These are phyloP conservation scores for Apotomis betuletana DNA, from an alignment of 2,888 invertebrate species.

Conservation along the genomic window DNA sequence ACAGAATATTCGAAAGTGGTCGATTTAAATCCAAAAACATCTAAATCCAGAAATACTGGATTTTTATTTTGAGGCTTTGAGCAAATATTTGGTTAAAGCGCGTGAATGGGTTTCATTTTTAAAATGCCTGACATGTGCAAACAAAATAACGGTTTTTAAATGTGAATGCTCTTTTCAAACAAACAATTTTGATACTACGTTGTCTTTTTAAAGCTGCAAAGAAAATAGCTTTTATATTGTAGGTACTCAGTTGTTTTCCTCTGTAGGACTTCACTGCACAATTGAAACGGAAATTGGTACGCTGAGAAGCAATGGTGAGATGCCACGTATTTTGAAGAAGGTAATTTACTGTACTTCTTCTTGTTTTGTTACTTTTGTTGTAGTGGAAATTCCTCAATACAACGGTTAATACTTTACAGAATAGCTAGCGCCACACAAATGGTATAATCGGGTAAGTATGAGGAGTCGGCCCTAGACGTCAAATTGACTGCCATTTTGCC, in stretches of 20 bases:
- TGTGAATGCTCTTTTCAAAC: not conserved
- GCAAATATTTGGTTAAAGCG: not conserved
- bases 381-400: no score
- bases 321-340: not conserved
- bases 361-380: no score
- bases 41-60: not conserved
- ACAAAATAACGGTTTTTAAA: not conserved
- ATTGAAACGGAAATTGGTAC: not conserved
- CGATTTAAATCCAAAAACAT: not conserved
- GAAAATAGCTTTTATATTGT: not conserved
- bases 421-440: no score
- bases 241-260: not conserved
- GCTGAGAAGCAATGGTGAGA: not conserved
- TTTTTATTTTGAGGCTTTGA: not conserved
- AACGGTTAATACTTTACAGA: no score
- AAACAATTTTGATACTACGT: not conserved
- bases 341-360: not conserved
- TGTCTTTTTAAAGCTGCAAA: not conserved
- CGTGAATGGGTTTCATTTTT: not conserved
- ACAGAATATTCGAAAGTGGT: no score
- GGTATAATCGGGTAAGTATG: no score
- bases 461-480: no score
- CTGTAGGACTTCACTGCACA: not conserved
- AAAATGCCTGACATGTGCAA: not conserved
- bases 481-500: no score